Conservation (phyloP, 2,888 invertebrate genomes). For the Kuschelorhynchus macadamiae region DNA sequence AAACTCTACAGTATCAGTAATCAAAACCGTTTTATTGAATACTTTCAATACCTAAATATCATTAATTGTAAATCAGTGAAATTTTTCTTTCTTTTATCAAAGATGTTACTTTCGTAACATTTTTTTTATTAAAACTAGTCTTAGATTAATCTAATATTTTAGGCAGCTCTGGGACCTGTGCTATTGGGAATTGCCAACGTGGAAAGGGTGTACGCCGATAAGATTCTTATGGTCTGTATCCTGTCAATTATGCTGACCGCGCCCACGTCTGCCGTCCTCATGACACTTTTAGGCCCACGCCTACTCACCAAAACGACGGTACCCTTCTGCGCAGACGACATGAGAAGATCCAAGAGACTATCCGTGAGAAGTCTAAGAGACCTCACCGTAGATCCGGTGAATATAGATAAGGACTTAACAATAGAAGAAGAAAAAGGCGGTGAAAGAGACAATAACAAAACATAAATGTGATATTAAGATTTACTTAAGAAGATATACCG, state of each 20-base stretch:
- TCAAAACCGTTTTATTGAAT: too few relatives aligned
- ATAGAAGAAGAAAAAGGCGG: constrained; percentile 2
- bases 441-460: constrained; percentile 21
- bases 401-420: background rate
- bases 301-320: constrained; percentile 33
- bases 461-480: constrained; percentile 33
- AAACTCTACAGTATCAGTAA: too few relatives aligned
- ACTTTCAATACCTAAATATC: too few relatives aligned
- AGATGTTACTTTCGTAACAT: too few relatives aligned
- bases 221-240: constrained; percentile 83
- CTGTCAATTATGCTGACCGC: constrained; percentile 89
- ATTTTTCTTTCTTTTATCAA: too few relatives aligned
- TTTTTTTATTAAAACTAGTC: too few relatives aligned
- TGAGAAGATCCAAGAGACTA: constrained; percentile 24
- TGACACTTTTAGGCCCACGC: constrained; percentile 73
- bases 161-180: constrained; percentile 88
- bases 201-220: constrained; percentile 76
- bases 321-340: constrained; percentile 22
- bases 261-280: constrained; percentile 86
- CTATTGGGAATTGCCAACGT: constrained; percentile 73
- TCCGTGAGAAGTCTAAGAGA: constrained; percentile 40
- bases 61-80: too few relatives aligned
- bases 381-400: constrained; percentile 19
- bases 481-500: constrained; percentile 4
- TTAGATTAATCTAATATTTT: too few relatives aligned